phyloP scores from a whole-genome alignment of 2,797 vertebrate genomes.

The Gymnopithys bicolor region DNA sequence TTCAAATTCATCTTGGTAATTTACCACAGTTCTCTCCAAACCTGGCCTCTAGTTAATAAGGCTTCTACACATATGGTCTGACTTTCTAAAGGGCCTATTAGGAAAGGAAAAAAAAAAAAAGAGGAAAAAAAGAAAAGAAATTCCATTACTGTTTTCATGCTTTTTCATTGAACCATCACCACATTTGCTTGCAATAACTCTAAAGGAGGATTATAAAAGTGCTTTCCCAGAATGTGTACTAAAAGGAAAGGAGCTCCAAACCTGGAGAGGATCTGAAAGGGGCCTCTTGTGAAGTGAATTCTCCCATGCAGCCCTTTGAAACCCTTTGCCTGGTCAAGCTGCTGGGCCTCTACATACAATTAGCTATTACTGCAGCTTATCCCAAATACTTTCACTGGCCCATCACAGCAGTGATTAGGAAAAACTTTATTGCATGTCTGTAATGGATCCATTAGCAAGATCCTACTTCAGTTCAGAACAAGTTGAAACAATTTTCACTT shows the following conservation, averaged over 20 bases:
- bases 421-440: background rate
- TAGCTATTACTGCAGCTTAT: conserved; percentile 10
- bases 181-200: background rate
- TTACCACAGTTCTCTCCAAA: conserved; percentile 24
- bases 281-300: conserved; percentile 30
- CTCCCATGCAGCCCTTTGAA: conserved; percentile 55
- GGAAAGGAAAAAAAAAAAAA: background rate
- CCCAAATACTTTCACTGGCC: background rate
- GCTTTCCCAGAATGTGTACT: conserved; percentile 19
- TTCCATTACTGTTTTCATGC: conserved; percentile 57
- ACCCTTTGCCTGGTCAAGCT: background rate
- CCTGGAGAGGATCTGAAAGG: conserved; percentile 57
- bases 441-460: conserved; percentile 28
- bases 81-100: conserved; percentile 58
- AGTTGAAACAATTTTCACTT: conserved; percentile 54
- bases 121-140: conserved; percentile 17
- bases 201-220: conserved; percentile 55
- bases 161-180: conserved; percentile 53
- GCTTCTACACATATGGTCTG: conserved; percentile 50
- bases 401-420: background rate
- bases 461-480: conserved; percentile 10
- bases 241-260: conserved; percentile 58
- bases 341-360: conserved; percentile 41
- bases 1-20: conserved; percentile 30
- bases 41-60: conserved; percentile 40